Percentiles rank a stretch among this genome's conserved stretches.
These are phyloP conservation scores for Periplaneta americana DNA, from an alignment of 1,140 invertebrate species.

Conservation along the genomic window DNA sequence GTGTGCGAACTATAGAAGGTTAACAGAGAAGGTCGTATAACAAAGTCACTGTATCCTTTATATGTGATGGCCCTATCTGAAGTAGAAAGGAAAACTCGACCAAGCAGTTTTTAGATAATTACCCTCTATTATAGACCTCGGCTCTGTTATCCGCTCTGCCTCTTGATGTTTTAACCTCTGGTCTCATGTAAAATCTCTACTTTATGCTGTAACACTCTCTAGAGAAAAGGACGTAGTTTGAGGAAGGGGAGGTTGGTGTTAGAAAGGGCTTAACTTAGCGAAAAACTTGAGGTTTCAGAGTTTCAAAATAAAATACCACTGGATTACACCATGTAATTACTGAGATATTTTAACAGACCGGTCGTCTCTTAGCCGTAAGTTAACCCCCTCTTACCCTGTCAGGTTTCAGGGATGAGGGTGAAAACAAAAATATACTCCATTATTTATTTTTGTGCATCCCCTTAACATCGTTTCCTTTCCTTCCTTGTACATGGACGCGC, in stretches of 20 bases:
- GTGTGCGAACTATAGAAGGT: too few relatives aligned
- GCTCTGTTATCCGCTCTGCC: neutral
- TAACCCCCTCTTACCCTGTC: neutral
- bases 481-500: neutral
- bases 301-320: neutral
- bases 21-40: neutral
- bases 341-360: neutral
- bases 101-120: neutral
- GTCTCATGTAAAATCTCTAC: neutral
- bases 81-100: neutral
- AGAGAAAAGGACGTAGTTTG: neutral
- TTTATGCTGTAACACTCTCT: neutral
- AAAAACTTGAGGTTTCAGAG: neutral
- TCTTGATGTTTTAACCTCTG: neutral
- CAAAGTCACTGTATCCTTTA: neutral
- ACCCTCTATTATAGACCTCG: neutral
- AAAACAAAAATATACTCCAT: neutral
- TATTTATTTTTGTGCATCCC: neutral
- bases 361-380: neutral
- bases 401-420: neutral
- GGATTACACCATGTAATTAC: neutral
- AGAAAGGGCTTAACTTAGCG: neutral
- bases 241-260: neutral
- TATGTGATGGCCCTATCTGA: neutral
- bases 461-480: neutral